phyloP scores from a whole-genome alignment of 2,888 invertebrate species.

The Cantharis nigra region DNA sequence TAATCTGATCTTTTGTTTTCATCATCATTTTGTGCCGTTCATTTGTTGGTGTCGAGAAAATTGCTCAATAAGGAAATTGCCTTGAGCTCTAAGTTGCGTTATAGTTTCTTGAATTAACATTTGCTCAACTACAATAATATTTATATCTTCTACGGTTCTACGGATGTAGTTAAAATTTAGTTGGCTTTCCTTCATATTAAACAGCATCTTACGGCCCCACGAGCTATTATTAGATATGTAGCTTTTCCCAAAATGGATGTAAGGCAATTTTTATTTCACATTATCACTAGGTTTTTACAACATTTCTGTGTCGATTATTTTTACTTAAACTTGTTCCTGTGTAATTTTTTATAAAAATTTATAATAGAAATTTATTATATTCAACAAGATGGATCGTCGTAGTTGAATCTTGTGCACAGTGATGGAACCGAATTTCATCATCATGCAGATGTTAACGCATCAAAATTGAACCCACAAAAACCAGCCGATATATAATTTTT shows the following conservation, averaged over 20 bases:
- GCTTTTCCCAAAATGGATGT: neutral
- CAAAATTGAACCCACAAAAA: neutral
- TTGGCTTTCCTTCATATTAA: neutral
- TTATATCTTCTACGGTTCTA: neutral
- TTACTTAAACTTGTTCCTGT: neutral
- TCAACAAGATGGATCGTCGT: neutral
- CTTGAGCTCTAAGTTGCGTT: neutral
- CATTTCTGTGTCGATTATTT: neutral
- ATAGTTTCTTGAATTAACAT: conserved; percentile 3
- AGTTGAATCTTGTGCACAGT: neutral
- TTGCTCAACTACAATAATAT: neutral
- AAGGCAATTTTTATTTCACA: neutral
- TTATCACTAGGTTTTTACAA: neutral
- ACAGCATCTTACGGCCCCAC: neutral
- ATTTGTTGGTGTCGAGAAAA: neutral
- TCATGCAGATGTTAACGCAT: neutral
- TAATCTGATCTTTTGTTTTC: neutral
- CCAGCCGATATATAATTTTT: neutral
- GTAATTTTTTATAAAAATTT: neutral
- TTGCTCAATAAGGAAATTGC: neutral
- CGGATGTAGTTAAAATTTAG: neutral
- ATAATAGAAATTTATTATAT: neutral
- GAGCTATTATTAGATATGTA: neutral
- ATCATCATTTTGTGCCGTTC: neutral
- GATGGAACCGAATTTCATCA: neutral